Conservation (phyloP, 2,797 vertebrate genomes). For the Australoheros facetus region DNA sequence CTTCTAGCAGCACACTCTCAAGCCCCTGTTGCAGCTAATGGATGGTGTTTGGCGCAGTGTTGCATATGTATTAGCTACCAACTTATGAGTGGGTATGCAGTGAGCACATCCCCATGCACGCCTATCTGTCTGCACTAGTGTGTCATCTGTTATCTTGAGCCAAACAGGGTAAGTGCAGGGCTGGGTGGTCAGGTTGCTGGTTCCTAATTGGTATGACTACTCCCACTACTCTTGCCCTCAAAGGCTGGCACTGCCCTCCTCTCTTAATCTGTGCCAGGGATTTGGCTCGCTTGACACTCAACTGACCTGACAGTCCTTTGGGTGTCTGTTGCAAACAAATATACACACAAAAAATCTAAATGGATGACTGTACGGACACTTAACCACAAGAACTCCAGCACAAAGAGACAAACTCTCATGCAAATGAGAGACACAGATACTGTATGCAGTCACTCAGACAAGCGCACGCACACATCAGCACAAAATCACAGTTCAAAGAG, state of each 20-base stretch:
- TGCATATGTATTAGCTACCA: constrained; percentile 63
- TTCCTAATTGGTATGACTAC: constrained; percentile 51
- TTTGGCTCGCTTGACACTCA: constrained; percentile 31
- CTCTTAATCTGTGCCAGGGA: constrained; percentile 52
- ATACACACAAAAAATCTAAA: not conserved
- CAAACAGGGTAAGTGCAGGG: constrained; percentile 26
- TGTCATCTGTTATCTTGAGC: constrained; percentile 49
- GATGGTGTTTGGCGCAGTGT: constrained; percentile 42
- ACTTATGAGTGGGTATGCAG: constrained; percentile 43
- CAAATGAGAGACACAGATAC: constrained; percentile 15
- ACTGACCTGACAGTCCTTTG: constrained; percentile 42
- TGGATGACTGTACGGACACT: constrained; percentile 3
- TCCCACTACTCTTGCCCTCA: constrained; percentile 38
- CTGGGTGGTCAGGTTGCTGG: constrained; percentile 29
- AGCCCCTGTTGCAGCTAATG: constrained; percentile 53
- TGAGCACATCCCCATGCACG: constrained; percentile 4
- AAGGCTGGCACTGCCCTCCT: constrained; percentile 44
- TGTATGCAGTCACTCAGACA: constrained; percentile 1
- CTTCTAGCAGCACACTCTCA: constrained; percentile 26
- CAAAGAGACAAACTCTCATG: constrained; percentile 14
- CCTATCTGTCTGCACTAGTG: constrained; percentile 36
- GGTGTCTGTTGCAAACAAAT: not conserved
- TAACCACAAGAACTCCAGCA: constrained; percentile 1
- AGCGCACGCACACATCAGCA: constrained; percentile 16
- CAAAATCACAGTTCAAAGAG: constrained; percentile 58